A percentile compares a stretch with the other conserved stretches of the same genome.
These are phyloP conservation scores for Phylloscopus trochilus DNA, from an alignment of 2,113 vertebrate genomes.

Conservation along the genomic window DNA sequence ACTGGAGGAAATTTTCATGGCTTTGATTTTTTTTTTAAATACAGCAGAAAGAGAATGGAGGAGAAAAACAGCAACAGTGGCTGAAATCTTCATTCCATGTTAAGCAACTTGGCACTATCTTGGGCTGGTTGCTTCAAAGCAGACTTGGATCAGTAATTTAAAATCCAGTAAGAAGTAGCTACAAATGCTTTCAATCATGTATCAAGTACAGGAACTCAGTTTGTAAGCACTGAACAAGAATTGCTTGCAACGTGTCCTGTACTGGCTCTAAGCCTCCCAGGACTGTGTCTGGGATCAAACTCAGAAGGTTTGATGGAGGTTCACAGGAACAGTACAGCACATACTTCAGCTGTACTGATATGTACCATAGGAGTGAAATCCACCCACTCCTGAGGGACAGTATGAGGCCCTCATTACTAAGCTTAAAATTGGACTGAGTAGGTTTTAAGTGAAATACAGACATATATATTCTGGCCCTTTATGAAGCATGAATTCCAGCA, in stretches of 20 bases:
- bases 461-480: neutral
- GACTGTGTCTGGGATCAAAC: neutral
- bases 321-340: neutral
- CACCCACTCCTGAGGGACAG: neutral
- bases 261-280: neutral
- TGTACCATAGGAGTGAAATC: neutral
- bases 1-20: neutral
- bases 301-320: neutral
- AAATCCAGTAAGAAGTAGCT: neutral
- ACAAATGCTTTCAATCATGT: neutral
- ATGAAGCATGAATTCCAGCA: neutral
- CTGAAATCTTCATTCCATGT: neutral
- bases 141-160: neutral
- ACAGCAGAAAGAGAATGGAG: neutral
- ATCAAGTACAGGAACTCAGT: neutral
- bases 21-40: neutral
- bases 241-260: neutral
- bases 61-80: neutral
- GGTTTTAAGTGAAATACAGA: neutral
- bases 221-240: neutral
- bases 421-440: neutral
- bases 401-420: neutral
- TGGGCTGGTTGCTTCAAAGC: neutral
- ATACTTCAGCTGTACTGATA: neutral
- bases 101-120: neutral